These are phyloP conservation scores for Cettia cetti DNA, from an alignment of 2,113 vertebrate species.

Conservation along the genomic window DNA sequence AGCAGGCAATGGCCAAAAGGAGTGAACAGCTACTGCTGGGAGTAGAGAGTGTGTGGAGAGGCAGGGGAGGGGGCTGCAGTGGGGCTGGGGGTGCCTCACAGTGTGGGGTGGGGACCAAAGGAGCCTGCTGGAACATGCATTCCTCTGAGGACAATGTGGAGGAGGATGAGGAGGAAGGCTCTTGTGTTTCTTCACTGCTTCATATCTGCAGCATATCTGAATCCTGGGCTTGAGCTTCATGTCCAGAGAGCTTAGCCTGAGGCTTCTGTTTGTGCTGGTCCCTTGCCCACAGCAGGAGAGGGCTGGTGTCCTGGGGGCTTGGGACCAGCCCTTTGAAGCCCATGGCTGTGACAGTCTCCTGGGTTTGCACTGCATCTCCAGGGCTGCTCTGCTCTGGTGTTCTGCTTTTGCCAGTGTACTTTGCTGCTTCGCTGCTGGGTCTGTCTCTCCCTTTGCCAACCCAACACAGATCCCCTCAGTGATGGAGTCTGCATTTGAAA, in stretches of 20 bases:
- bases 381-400: background rate
- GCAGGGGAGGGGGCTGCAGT: background rate
- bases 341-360: background rate
- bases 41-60: background rate
- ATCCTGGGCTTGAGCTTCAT: fast-evolving
- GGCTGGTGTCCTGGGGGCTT: background rate
- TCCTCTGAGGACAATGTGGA: background rate
- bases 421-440: background rate
- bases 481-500: background rate
- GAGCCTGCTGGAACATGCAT: background rate
- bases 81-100: background rate
- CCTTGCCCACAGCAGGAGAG: background rate
- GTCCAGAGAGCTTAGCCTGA: background rate
- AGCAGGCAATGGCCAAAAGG: background rate
- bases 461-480: background rate
- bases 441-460: background rate
- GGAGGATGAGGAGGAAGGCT: background rate
- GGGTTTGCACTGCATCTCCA: background rate
- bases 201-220: background rate
- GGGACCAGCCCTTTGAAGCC: background rate
- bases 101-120: background rate
- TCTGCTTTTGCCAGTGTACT: background rate
- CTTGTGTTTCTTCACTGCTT: background rate
- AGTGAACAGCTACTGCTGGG: background rate
- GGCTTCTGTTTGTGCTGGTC: background rate